Evolutionary conservation across 2,888 invertebrate genomes (phyloP), one percentile per base, ranked within the genome.

Genomic region (Ametastegia equiseti): DNA sequence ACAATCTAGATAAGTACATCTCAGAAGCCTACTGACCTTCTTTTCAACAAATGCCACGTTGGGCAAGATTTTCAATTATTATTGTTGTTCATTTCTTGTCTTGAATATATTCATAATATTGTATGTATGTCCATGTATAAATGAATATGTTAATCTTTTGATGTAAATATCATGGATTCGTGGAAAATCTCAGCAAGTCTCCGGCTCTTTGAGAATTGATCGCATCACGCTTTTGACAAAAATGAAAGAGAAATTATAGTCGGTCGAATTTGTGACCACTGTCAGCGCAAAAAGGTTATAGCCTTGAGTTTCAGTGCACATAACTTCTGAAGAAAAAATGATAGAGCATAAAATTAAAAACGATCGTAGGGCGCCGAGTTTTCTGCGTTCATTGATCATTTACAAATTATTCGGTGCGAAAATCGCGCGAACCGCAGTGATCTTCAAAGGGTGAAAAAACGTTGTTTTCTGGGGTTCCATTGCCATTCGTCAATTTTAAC

Each of bases 121-220:
- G n/a, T n/a, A n/a, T n/a, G n/a, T n/a, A 63, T 33, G n/a, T 36
- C 13, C 42, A 42, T 69, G 69, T 5, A 50, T 73, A 47, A 30
- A 30, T 50, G 11, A 33, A 75, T 54, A 19, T 50, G 13, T 19
- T n/a, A 36, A 50, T 54, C 19, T 75, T 50, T 54, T 33, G 50
- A 75, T 75, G 54, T 54, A 75, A 50, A 75, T 54, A 54, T 54
- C 36, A 75, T 75, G 75, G 45, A 75, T 75, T 50, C 50, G 75
- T 50, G 75, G 75, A 54, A 54, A 75, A 75, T 75, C 54, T 75
- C 75, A 75, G 50, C 75, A 36, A 75, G 75, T 75, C 75, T 75
- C 75, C 33, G 75, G 36, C 54, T 54, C 75, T 75, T 75, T 75
- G 75, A 75, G 54, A 50, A 75, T 23, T 54, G 33, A 75, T 75